These are phyloP conservation scores for Holcopasites calliopsidis DNA, from an alignment of 1,140 invertebrate genomes.

Conservation along the genomic window DNA sequence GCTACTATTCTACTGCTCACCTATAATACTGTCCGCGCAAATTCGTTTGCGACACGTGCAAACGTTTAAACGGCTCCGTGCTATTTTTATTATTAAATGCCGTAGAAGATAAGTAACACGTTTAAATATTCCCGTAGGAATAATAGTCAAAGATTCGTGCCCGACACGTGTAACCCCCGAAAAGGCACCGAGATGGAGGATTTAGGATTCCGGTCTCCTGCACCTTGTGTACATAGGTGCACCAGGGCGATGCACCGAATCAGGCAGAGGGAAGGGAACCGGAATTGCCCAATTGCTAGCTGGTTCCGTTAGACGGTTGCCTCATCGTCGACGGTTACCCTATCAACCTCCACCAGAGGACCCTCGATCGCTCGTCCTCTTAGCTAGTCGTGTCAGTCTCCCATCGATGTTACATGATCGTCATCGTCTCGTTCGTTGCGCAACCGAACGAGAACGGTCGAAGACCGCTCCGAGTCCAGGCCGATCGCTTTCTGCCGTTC, in stretches of 20 bases:
- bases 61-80: too few species aligned
- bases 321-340: conserved; percentile 47
- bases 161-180: too few species aligned
- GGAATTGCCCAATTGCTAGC: conserved; percentile 39
- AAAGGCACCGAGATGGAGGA: not conserved
- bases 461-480: not conserved
- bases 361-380: conserved; percentile 55
- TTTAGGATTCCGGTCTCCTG: not conserved
- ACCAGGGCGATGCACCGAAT: not conserved
- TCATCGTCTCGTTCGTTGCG: conserved; percentile 9
- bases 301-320: conserved; percentile 46
- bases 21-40: too few species aligned
- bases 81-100: too few species aligned
- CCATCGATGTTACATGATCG: conserved; percentile 13
- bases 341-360: conserved; percentile 32
- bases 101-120: too few species aligned
- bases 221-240: not conserved
- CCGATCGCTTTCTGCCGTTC: not conserved
- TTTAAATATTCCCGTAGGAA: too few species aligned
- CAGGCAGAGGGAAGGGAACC: not conserved
- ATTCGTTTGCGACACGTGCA: too few species aligned
- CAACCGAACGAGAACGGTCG: conserved; percentile 4
- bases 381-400: conserved; percentile 48
- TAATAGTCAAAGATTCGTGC: too few species aligned
- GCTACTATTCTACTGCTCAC: too few species aligned